These are phyloP conservation scores for Anthophora plumipes DNA, from an alignment of 2,888 invertebrate species.

Conservation along the genomic window DNA sequence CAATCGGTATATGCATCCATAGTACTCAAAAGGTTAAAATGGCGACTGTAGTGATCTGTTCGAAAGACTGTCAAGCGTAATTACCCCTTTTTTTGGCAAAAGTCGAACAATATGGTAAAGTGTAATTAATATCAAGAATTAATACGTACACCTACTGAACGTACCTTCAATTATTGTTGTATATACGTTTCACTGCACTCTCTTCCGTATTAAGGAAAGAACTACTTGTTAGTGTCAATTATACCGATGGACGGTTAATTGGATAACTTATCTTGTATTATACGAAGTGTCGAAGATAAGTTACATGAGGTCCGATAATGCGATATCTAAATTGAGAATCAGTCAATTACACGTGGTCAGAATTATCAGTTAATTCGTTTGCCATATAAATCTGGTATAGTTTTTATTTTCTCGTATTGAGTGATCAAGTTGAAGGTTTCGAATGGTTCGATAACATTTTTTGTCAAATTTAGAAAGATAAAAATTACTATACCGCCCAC, in stretches of 20 bases:
- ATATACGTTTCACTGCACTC: background rate
- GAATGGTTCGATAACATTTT: no score
- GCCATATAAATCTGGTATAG: background rate
- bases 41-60: background rate
- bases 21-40: no score
- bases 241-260: background rate
- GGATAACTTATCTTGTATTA: conserved; percentile 3
- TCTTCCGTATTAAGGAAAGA: background rate
- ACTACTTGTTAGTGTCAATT: background rate
- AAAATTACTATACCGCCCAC: no score
- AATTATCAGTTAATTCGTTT: background rate
- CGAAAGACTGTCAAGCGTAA: background rate
- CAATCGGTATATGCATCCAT: no score
- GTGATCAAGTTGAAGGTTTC: no score
- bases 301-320: background rate
- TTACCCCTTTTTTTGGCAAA: background rate
- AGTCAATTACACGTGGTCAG: background rate
- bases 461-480: no score
- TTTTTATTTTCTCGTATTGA: no score
- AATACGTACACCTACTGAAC: background rate
- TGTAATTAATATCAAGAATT: background rate
- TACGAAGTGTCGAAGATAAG: background rate
- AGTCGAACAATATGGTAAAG: no score
- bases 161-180: background rate
- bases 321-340: background rate